These are phyloP conservation scores for Drosophila leontia DNA, from an alignment of 1,140 invertebrate genomes.

Conservation along the genomic window DNA sequence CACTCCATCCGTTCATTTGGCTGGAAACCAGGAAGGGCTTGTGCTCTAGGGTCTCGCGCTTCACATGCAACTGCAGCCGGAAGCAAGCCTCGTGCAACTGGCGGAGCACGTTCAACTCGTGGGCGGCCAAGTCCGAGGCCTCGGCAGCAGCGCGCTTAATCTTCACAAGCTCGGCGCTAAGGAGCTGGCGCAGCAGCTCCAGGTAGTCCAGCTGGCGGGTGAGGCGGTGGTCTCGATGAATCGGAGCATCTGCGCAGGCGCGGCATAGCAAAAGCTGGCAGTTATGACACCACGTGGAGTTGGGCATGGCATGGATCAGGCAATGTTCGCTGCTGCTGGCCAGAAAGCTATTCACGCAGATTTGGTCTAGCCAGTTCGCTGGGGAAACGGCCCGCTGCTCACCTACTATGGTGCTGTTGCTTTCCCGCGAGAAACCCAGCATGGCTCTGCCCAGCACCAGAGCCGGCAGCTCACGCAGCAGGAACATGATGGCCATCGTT, in stretches of 20 bases:
- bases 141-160: constrained; percentile 87
- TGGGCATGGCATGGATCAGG: constrained; percentile 90
- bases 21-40: constrained; percentile 86
- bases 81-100: constrained; percentile 87
- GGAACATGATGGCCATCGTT: constrained; percentile 87
- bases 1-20: constrained; percentile 86
- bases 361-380: constrained; percentile 26
- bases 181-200: constrained; percentile 88
- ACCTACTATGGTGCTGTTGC: constrained; percentile 16
- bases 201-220: constrained; percentile 89
- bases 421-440: constrained; percentile 5
- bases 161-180: constrained; percentile 86
- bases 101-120: constrained; percentile 89
- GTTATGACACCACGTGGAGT: constrained; percentile 90
- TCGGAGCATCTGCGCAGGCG: constrained; percentile 88
- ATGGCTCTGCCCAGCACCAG: constrained; percentile 32
- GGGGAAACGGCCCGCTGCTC: not conserved
- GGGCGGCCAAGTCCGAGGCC: constrained; percentile 88
- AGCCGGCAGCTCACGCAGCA: constrained; percentile 66
- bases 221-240: constrained; percentile 89
- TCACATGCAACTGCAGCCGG: constrained; percentile 47
- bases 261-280: constrained; percentile 89
- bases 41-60: constrained; percentile 86
- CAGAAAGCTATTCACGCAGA: constrained; percentile 34
- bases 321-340: constrained; percentile 87